These are phyloP conservation scores for Taxidea taxus DNA, from an alignment of 2,113 vertebrate genomes.

Conservation along the genomic window DNA sequence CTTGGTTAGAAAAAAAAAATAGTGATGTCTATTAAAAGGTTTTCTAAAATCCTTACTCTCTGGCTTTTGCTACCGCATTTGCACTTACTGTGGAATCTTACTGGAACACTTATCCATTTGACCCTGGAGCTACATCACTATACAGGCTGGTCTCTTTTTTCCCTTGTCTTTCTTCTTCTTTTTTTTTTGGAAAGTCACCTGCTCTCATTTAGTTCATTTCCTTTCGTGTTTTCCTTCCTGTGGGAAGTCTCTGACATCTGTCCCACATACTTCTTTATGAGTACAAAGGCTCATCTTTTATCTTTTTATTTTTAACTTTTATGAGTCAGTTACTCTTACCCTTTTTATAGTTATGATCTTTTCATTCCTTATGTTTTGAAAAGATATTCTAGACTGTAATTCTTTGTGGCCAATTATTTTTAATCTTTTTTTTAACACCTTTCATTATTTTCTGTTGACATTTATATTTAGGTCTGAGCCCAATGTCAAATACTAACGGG, in stretches of 20 bases:
- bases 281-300: slow-evolving; percentile 52
- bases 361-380: slow-evolving; percentile 25
- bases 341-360: slow-evolving; percentile 11
- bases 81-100: slow-evolving; percentile 42
- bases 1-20: slow-evolving; percentile 2
- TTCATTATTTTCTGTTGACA: slow-evolving; percentile 37
- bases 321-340: slow-evolving; percentile 38
- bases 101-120: background rate
- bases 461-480: slow-evolving; percentile 1
- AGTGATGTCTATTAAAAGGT: background rate
- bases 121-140: background rate
- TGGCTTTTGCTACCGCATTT: background rate
- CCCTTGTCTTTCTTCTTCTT: background rate
- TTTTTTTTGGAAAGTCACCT: slow-evolving; percentile 58
- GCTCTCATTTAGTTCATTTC: slow-evolving; percentile 68
- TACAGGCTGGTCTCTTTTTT: slow-evolving; percentile 36
- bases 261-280: slow-evolving; percentile 53
- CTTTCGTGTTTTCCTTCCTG: slow-evolving; percentile 69
- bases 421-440: slow-evolving; percentile 18
- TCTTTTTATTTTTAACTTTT: slow-evolving; percentile 61
- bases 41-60: background rate
- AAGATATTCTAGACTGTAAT: slow-evolving; percentile 5
- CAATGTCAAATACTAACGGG: background rate
- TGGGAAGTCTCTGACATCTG: slow-evolving; percentile 67
- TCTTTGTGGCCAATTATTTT: background rate